phyloP scores from a whole-genome alignment of 1,140 invertebrate species.

The Calosoma granatense region DNA sequence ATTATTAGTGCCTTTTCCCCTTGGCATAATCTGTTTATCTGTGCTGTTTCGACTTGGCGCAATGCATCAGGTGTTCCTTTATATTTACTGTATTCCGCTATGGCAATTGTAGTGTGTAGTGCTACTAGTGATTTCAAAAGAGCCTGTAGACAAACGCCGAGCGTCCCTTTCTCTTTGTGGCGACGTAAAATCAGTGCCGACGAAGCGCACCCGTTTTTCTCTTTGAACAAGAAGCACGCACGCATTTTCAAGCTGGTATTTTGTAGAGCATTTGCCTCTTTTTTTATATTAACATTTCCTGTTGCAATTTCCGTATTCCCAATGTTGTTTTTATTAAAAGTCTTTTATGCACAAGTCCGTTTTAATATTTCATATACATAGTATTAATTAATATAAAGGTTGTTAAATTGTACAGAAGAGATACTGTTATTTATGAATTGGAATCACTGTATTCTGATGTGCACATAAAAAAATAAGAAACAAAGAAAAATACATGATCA shows the following conservation, averaged over 20 bases:
- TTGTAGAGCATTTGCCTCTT: background rate
- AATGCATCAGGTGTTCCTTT: background rate
- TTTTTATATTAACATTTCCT: no score
- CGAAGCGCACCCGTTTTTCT: background rate
- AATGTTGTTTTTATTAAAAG: no score
- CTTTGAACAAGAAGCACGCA: background rate
- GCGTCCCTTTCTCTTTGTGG: constrained; percentile 8
- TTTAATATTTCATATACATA: no score
- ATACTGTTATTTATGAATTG: no score
- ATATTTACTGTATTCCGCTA: background rate
- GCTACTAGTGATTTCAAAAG: background rate
- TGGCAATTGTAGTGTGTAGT: background rate
- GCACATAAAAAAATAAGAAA: no score
- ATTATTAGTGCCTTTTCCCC: no score
- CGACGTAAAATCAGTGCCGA: constrained; percentile 2
- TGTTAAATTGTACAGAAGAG: no score
- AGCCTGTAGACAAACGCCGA: background rate
- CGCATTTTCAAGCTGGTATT: background rate
- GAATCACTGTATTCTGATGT: no score
- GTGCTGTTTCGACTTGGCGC: background rate
- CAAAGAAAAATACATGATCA: background rate
- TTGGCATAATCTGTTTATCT: no score
- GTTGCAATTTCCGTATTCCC: no score
- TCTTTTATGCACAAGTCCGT: no score
- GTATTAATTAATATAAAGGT: no score